Evolutionary conservation across 2,113 vertebrate species (phyloP), one percentile per base, ranked within the genome.

Genomic region (Vulpes vulpes): DNA sequence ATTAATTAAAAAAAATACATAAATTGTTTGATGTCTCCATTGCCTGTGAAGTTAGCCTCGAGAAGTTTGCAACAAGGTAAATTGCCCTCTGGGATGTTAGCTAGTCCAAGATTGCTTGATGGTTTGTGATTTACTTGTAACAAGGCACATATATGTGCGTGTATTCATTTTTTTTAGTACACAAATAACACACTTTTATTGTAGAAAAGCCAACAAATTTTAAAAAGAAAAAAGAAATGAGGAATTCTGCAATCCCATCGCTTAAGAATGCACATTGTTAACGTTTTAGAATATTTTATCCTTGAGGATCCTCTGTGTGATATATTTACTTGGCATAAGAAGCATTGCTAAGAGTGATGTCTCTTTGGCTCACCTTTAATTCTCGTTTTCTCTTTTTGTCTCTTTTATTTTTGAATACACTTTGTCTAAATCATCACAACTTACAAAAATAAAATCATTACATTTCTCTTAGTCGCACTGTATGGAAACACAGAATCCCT

Each of bases 31-130:
- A 38, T 89, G 38, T 11, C 9, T 32, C 4, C 53, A 73, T 43
- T 73, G 20, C 43, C 57, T 43, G 23, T 19, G n/a, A 95, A 85
- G 49, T 76, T 89, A 79, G 35, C 32, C 27, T 35, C 14, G 69
- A 84, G 79, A 92, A 95, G 93, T 65, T 76, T 79, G 25, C 49
- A 60, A 65, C 55, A 81, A 25, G 53, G 25, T 73, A 81, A 76
- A 60, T 65, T 71, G 2, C 15, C 65, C 2, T 27, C 43, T 65
- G 51, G 2, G 20, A 20, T 65, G 25, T 71, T 64, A 80, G 30
- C 74, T n/a, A 74, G 14, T 20, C 49, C 1, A 7, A 20, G n/a
- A 53, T 35, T 25, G 11, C 35, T 57, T 62, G 35, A 38, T 11
- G 2, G 3, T 84, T 84, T 87, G 59, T 65, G 11, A 12, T 76